These are phyloP conservation scores for Leptodactylus fallax DNA, from an alignment of 2,797 vertebrate species.

Conservation along the genomic window DNA sequence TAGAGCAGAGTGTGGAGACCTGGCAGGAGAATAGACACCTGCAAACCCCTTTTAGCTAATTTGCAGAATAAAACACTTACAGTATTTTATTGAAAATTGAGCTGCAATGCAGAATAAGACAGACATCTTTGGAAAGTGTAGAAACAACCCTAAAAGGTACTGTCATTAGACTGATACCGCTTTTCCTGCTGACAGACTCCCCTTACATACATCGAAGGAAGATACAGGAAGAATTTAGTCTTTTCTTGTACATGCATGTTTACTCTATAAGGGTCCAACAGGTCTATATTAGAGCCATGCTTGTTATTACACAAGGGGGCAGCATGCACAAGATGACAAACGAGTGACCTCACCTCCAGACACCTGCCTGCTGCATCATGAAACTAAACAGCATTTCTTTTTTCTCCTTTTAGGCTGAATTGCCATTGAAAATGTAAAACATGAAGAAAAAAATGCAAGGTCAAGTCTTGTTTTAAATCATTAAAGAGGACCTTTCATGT, in stretches of 20 bases:
- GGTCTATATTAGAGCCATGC: not conserved
- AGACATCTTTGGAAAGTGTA: too few relatives aligned
- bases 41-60: too few relatives aligned
- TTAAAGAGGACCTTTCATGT: too few relatives aligned
- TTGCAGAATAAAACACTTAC: too few relatives aligned
- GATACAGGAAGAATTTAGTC: not conserved
- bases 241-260: not conserved
- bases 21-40: too few relatives aligned
- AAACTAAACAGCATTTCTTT: slow-evolving; percentile 85
- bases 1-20: too few relatives aligned
- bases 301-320: slow-evolving; percentile 7
- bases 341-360: slow-evolving; percentile 74
- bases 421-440: slow-evolving; percentile 59
- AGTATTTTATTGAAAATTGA: too few relatives aligned
- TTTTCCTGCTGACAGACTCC: too few relatives aligned
- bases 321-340: slow-evolving; percentile 49
- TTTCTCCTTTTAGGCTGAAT: slow-evolving; percentile 82
- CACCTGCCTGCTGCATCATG: slow-evolving; percentile 71
- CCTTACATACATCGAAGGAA: not conserved
- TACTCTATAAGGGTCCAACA: not conserved
- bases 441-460: slow-evolving; percentile 32
- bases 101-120: too few relatives aligned
- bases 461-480: not conserved
- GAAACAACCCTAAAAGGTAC: too few relatives aligned
- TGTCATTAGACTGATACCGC: too few relatives aligned